A percentile compares a stretch with the other conserved stretches of the same genome.
These are phyloP conservation scores for Megaceryle maxima DNA, from an alignment of 2,113 vertebrate genomes.

Conservation along the genomic window DNA sequence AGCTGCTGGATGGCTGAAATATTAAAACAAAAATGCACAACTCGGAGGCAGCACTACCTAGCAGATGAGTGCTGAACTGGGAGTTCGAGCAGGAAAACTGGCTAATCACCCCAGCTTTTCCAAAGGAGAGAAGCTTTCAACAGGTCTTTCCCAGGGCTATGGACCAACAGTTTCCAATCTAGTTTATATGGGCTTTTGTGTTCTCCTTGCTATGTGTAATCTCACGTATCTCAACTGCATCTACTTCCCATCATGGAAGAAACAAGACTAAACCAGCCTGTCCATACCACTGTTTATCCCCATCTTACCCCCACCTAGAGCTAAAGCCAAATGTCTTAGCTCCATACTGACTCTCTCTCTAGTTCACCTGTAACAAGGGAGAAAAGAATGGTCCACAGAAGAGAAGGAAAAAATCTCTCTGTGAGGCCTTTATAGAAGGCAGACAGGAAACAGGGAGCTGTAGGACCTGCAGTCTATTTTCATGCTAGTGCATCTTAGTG, in stretches of 20 bases:
- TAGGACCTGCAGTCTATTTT: background rate
- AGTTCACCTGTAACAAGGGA: background rate
- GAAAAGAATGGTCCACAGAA: background rate
- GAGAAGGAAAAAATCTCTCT: background rate
- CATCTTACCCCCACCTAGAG: background rate
- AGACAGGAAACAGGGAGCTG: background rate
- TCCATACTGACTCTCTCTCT: background rate
- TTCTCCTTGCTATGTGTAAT: background rate
- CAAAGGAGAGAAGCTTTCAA: background rate
- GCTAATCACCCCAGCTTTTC: background rate
- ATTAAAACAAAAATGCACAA: background rate
- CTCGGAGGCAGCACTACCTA: background rate
- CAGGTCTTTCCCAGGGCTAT: background rate
- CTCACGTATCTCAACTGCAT: background rate
- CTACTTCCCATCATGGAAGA: background rate
- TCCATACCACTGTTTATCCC: background rate
- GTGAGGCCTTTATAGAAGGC: background rate
- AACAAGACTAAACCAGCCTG: background rate
- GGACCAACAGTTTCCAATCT: background rate
- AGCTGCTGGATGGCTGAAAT: background rate
- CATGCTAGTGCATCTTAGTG: background rate
- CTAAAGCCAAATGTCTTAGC: background rate
- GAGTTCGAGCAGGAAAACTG: background rate
- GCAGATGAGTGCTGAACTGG: background rate
- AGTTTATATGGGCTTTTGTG: accelerated